Base-by-base conservation (phyloP, 2,888 invertebrate species). In the Frankliniella intonsa region DNA sequence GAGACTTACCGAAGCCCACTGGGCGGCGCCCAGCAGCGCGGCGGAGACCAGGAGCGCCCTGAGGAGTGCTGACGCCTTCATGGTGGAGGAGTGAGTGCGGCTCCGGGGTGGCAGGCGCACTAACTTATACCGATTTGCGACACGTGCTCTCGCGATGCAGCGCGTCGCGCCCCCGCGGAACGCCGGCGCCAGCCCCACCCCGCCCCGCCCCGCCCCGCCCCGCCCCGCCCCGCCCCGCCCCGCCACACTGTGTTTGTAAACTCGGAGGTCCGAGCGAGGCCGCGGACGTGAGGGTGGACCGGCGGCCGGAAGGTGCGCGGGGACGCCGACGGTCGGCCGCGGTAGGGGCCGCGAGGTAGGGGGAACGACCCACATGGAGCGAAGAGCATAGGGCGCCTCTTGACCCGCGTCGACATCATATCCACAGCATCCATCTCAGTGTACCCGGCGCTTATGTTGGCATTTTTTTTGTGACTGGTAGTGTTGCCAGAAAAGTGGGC, bases 51-150 rank as follows among this genome's bases (percentile, higher is more conserved):
- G 25, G 25, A 76, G 25, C 69, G 69, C 69, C 69, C 22, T 76
- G 69, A 76, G 69, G 69, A 76, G 69, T 22, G 69, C 25, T 3
- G 69, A 76, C 69, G 69, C 8, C 69, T 76, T 76, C 69, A 76
- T 76, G 69, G 69, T 76, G 69, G 25, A 25, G 69, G 25, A 9
- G 69, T 76, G 69, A 25, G 69, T 25, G 38, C n/a, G 22, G 69
- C 10, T 22, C 25, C 69, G 25, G 38, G 5, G 25, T 76, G 25
- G 25, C 25, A 76, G 25, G 69, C 8, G 11, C 25, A 25, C 11
- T 25, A n/a, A 25, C 69, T 76, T 76, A 76, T 76, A 76, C 69
- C 22, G 22, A 25, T 25, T 22, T 1, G 22, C 69, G 22, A 7
- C 69, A 25, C 2, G 0, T 22, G 69, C 25, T 22, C 5, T 22